These are phyloP conservation scores for Ellobius talpinus DNA, from an alignment of 2,113 vertebrate species.

Conservation along the genomic window DNA sequence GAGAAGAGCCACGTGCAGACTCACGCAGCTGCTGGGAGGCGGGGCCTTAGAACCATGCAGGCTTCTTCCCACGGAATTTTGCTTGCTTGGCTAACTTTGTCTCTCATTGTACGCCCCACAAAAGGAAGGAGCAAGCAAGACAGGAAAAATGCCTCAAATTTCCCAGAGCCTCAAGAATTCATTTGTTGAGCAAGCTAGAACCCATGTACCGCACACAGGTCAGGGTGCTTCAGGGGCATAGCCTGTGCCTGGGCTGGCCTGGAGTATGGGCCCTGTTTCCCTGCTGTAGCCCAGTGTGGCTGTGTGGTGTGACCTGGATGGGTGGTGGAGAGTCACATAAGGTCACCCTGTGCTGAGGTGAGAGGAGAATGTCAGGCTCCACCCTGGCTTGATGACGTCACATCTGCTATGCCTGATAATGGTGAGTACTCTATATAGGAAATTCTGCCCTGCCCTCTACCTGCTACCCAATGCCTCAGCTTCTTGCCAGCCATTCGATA, in stretches of 20 bases:
- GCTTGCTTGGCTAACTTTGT: neutral
- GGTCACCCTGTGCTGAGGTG: neutral
- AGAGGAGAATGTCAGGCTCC: fast-evolving
- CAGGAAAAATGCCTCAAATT: neutral
- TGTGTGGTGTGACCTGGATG: no score
- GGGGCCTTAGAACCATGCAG: neutral
- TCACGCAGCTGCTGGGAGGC: neutral
- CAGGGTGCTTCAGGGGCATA: neutral
- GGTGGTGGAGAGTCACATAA: neutral
- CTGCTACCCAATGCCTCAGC: fast-evolving
- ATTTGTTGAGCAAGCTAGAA: neutral
- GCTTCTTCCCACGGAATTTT: neutral
- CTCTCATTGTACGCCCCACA: neutral
- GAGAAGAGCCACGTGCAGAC: neutral
- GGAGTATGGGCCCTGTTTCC: no score
- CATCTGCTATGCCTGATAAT: fast-evolving
- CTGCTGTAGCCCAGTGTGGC: neutral
- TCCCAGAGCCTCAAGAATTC: neutral
- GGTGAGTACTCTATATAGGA: fast-evolving
- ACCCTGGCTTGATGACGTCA: neutral
- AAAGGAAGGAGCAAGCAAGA: neutral
- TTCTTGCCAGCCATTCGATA: no score
- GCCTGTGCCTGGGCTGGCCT: neutral
- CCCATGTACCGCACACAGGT: no score
- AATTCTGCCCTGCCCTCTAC: neutral